Base-by-base conservation (phyloP, 1,140 invertebrate genomes). In the Drosophila kurseongensis region DNA sequence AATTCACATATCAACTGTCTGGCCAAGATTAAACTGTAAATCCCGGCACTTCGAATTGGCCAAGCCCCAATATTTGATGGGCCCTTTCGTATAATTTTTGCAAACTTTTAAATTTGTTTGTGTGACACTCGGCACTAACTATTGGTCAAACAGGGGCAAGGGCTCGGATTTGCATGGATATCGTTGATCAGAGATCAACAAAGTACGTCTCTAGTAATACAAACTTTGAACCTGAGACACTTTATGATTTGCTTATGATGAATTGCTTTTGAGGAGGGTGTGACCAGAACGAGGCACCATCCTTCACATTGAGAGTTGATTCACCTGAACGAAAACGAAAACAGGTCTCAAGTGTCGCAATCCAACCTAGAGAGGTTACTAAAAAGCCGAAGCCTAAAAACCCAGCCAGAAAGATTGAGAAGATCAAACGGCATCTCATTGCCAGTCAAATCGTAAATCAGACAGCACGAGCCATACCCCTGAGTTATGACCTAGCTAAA, bases 371-470 rank as follows among this genome's bases (percentile, higher is more conserved):
- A 40, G 54, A 56, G 40, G 29, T 75, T 41, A 38, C 67, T 63
- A 62, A 16, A 38, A 32, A 18, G 9, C 27, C 44, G 16, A 40
- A 59, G 50, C 68, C 69, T 35, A 57, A 69, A 66, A 67, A 62
- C 63, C 62, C 42, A 10, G 42, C 62, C 9, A 51, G 65, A 75
- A 66, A 80, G 74, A 86, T 86, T 58, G 67, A 73, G 55, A 69
- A 89, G 83, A 89, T 86, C 83, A 86, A 79, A 86, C 61, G 79
- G 69, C 76, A 55, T 68, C 76, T 88, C 83, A 86, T 88, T 86
- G 83, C 84, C 83, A 89, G 62, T 32, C 61, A 54, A 68, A 88
- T 86, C 75, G 84, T 75, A 86, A 89, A 88, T 76, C 84, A 63
- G 79, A 82, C 62, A 78, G 51, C 59, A 71, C 72, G 55, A 75